Base-by-base conservation (phyloP, 2,113 vertebrate species). In the Nicator chloris region DNA sequence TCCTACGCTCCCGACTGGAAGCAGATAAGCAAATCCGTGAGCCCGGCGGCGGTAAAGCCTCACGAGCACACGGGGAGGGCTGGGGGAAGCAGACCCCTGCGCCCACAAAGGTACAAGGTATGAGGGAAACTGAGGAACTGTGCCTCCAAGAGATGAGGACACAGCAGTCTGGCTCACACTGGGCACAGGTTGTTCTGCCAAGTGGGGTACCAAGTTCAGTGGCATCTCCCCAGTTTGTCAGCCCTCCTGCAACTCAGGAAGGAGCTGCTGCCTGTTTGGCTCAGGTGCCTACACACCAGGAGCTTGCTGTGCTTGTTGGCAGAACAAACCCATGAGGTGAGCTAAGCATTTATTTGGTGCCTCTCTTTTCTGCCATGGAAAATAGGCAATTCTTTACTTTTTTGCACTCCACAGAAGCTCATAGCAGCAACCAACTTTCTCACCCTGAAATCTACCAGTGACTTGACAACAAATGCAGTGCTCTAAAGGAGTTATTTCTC, bases 1-100 rank as follows among this genome's bases (percentile, higher is more conserved):
- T 65, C 45, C 68, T 39, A 1, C 0, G 0, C 40, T 35, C 15
- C 31, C 0, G 0, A 3, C 40, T 23, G 53, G 31, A 40, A n/a
- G 39, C 2, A 3, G 20, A 21, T 17, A 7, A 20, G 40, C 33
- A 26, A 56, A 44, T 40, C 51, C 19, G 42, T 21, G 37, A 84
- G 49, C 17, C 33, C 35, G 40, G n/a, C 53, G 15, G 69, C 39
- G 59, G 18, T 7, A 42, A 86, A 57, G 39, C 10, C 35, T 14
- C 51, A 9, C 0, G 1, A 54, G 24, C 17, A 17, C 10, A 4
- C 7, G 8, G 20, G n/a, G 30, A 59, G 12, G 12, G n/a, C 15
- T 42, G 26, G 10, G 15, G 18, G 26, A 37, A 61, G 37, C 15
- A 83, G 37, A 17, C 0, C 13, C 10, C 45, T 21, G 15, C 2